Percentiles rank a stretch among this genome's conserved stretches.
Evolutionary conservation across 2,888 invertebrate genomes (phyloP).

Genomic region (Andrena minutula): DNA sequence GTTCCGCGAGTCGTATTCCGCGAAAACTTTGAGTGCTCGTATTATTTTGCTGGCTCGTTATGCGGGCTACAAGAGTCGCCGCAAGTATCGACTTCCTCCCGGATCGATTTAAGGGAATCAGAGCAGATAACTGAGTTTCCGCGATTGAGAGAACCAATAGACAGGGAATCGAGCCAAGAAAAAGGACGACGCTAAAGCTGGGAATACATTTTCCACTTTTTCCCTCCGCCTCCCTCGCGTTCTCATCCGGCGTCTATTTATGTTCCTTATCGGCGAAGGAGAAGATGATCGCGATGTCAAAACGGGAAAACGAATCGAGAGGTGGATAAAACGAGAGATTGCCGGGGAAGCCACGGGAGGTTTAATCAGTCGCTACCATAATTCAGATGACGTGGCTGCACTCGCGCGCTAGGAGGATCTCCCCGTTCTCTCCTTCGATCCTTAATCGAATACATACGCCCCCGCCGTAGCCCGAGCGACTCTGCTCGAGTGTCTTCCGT

Average conservation of each 20-base stretch:
- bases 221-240: slow-evolving; percentile 8
- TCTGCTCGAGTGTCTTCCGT: not conserved
- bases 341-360: not conserved
- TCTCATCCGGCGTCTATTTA: slow-evolving; percentile 48
- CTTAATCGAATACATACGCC: not conserved
- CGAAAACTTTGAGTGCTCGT: not conserved
- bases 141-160: slow-evolving; percentile 52
- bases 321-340: slow-evolving; percentile 37
- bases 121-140: slow-evolving; percentile 57
- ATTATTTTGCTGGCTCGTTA: slow-evolving; percentile 58
- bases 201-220: slow-evolving; percentile 53
- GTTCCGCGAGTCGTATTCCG: slow-evolving; percentile 11
- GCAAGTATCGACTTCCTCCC: slow-evolving; percentile 55
- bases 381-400: slow-evolving; percentile 4
- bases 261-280: slow-evolving; percentile 46
- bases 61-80: slow-evolving; percentile 48
- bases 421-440: not conserved
- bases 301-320: slow-evolving; percentile 41
- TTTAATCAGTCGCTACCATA: slow-evolving; percentile 51
- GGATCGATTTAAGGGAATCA: slow-evolving; percentile 59
- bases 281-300: slow-evolving; percentile 42
- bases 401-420: not conserved
- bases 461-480: not conserved
- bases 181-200: slow-evolving; percentile 32
- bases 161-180: slow-evolving; percentile 54